phyloP scores from a whole-genome alignment of 2,113 vertebrate genomes.

The Strix uralensis region DNA sequence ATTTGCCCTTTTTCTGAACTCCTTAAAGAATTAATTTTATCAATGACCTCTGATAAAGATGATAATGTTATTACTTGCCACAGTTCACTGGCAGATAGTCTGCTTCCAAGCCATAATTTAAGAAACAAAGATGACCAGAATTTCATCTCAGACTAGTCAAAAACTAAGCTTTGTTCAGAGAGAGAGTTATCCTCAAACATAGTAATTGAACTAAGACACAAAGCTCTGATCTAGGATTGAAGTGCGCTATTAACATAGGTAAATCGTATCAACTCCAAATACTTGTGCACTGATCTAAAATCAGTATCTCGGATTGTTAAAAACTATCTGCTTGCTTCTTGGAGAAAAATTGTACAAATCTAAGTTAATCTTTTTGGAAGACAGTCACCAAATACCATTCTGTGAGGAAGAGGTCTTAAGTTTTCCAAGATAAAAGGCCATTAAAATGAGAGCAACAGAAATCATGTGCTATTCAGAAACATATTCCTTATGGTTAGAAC shows the following conservation, averaged over 20 bases:
- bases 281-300: not conserved
- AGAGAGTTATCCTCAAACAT: not conserved
- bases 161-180: not conserved
- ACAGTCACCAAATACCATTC: not conserved
- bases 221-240: not conserved
- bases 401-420: not conserved
- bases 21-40: not conserved
- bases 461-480: not conserved
- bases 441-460: not conserved
- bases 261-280: not conserved
- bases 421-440: not conserved
- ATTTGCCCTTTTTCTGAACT: not conserved
- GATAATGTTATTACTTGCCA: not conserved
- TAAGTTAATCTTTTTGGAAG: not conserved
- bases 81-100: not conserved
- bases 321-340: not conserved
- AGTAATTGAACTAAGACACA: not conserved
- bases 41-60: not conserved
- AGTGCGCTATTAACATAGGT: not conserved
- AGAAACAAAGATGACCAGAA: not conserved
- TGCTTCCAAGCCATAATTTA: not conserved
- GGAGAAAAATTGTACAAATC: not conserved
- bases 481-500: not conserved
- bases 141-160: not conserved
- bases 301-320: not conserved